Evolutionary conservation across 1,140 invertebrate species (phyloP).

Genomic region (Paramacrobiotus metropolitanus): DNA sequence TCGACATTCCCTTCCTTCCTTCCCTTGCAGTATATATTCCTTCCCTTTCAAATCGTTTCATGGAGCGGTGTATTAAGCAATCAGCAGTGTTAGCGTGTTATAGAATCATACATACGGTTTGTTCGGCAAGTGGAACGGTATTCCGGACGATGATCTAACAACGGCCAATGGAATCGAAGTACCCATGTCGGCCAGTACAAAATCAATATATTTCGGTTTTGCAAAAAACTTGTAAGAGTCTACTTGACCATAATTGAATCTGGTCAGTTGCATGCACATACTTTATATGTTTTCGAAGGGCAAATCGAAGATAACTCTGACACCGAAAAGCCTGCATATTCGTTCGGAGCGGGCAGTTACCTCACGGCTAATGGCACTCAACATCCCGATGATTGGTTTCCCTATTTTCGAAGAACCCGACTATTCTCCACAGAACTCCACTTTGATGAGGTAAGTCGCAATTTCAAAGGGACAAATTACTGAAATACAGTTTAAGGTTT

Average conservation of each 20-base stretch:
- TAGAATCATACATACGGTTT: conserved; percentile 72
- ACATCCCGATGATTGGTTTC: conserved; percentile 36
- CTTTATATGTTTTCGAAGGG: conserved; percentile 16
- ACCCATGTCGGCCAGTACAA: conserved; percentile 24
- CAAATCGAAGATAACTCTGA: not conserved
- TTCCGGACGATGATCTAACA: conserved; percentile 52
- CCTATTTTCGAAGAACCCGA: conserved; percentile 4
- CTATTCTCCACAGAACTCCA: conserved; percentile 3
- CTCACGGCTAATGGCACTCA: no score
- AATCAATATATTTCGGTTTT: conserved; percentile 23
- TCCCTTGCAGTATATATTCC: no score
- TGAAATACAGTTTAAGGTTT: not conserved
- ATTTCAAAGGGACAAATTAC: conserved; percentile 16
- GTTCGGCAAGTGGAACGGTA: conserved; percentile 77
- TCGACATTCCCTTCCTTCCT: conserved; percentile 10
- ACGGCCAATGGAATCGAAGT: conserved; percentile 40
- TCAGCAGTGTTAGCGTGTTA: no score
- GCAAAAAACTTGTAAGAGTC: conserved; percentile 11
- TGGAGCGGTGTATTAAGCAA: no score
- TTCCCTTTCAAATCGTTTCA: no score
- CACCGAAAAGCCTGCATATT: not conserved
- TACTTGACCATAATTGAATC: no score
- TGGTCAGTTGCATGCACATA: no score
- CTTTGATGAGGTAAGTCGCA: conserved; percentile 3
- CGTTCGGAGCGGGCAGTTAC: not conserved